Conservation (phyloP, 2,113 vertebrate genomes). For the Nesoenas mayeri region DNA sequence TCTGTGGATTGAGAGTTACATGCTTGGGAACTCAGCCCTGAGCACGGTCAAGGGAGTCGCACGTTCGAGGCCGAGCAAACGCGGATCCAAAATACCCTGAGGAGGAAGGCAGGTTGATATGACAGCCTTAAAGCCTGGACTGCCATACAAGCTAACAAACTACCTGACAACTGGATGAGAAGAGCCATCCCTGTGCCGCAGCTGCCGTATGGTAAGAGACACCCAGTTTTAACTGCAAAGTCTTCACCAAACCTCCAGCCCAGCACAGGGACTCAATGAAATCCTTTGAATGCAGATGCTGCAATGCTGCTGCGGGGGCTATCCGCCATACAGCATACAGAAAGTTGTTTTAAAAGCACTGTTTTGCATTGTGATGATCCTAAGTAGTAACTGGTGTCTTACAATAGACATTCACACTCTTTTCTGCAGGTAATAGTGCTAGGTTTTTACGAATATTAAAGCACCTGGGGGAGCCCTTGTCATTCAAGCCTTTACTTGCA, state of each 20-base stretch:
- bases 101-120: neutral
- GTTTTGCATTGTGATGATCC: neutral
- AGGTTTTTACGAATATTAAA: neutral
- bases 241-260: neutral
- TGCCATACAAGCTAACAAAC: neutral
- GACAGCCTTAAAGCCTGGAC: neutral
- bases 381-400: neutral
- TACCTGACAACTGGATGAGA: neutral
- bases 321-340: neutral
- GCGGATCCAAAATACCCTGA: neutral
- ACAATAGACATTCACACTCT: neutral
- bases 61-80: neutral
- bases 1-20: fast-evolving
- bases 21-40: neutral
- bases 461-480: neutral
- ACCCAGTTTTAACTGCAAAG: neutral
- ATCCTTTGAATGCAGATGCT: neutral
- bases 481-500: neutral
- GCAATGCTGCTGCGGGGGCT: fast-evolving
- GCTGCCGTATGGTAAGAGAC: neutral
- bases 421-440: neutral
- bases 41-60: neutral
- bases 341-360: neutral
- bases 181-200: neutral
- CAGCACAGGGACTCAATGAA: neutral